Percentiles rank a stretch among this genome's conserved stretches.
Evolutionary conservation across 2,888 invertebrate genomes (phyloP).

Genomic region (Volucella bombylans): DNA sequence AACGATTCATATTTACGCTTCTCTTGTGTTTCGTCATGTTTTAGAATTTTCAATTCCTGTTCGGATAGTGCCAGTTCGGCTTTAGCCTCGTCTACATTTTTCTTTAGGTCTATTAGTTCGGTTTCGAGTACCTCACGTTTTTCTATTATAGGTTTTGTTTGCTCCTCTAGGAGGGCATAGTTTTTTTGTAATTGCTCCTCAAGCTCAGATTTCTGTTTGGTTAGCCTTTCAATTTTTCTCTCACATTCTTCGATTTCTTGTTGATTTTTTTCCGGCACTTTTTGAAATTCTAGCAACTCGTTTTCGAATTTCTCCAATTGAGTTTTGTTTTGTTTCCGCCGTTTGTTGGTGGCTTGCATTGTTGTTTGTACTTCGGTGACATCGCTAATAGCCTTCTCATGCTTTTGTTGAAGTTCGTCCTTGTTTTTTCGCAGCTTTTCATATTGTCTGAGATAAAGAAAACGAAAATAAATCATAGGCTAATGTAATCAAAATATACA

Average conservation of each 20-base stretch:
- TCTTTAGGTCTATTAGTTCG: slow-evolving; percentile 87
- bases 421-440: slow-evolving; percentile 84
- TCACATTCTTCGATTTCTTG: slow-evolving; percentile 88
- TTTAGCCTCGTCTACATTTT: slow-evolving; percentile 88
- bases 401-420: slow-evolving; percentile 85
- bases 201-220: slow-evolving; percentile 84
- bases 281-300: slow-evolving; percentile 87
- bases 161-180: slow-evolving; percentile 83
- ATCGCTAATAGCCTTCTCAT: slow-evolving; percentile 86
- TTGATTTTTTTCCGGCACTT: slow-evolving; percentile 88
- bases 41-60: slow-evolving; percentile 90
- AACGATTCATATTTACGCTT: slow-evolving; percentile 80
- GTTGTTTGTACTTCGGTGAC: slow-evolving; percentile 87
- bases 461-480: not conserved
- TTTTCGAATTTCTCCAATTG: slow-evolving; percentile 86
- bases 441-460: slow-evolving; percentile 83
- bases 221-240: slow-evolving; percentile 84
- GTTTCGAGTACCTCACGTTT: slow-evolving; percentile 85
- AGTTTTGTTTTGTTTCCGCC: slow-evolving; percentile 89
- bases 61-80: slow-evolving; percentile 85
- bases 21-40: slow-evolving; percentile 80
- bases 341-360: slow-evolving; percentile 87
- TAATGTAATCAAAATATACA: too few species aligned
- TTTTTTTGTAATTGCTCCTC: slow-evolving; percentile 86
- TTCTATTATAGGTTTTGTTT: slow-evolving; percentile 84